Conservation (phyloP, 1,140 invertebrate genomes). For the Scaptodrosophila lebanonensis region DNA sequence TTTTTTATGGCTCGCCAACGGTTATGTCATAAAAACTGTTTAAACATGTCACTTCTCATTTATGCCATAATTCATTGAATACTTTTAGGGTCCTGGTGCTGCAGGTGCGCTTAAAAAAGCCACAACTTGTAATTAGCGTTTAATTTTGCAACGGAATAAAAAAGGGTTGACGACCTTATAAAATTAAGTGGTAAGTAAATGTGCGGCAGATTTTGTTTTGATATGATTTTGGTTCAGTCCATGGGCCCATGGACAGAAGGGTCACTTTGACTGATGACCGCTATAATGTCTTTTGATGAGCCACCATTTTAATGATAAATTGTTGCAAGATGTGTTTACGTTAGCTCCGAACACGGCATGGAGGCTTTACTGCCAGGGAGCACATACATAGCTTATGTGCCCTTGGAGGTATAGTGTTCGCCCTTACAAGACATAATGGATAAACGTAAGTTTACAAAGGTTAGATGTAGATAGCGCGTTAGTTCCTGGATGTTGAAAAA, state of each 20-base stretch:
- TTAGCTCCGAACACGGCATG: too few species aligned
- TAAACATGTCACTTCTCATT: slow-evolving; percentile 36
- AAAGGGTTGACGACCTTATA: slow-evolving; percentile 49
- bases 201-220: slow-evolving; percentile 34
- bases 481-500: too few species aligned
- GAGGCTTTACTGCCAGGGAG: too few species aligned
- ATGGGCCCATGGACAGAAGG: slow-evolving; percentile 11
- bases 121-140: slow-evolving; percentile 55
- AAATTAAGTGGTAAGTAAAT: slow-evolving; percentile 64
- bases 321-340: slow-evolving; percentile 8
- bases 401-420: too few species aligned
- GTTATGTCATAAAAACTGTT: slow-evolving; percentile 53
- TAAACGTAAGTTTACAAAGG: too few species aligned
- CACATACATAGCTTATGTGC: too few species aligned
- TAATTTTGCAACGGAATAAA: slow-evolving; percentile 40
- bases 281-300: slow-evolving; percentile 27
- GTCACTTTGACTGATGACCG: too few species aligned
- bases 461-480: too few species aligned
- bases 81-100: slow-evolving; percentile 49
- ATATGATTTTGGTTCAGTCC: slow-evolving; percentile 2
- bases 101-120: slow-evolving; percentile 16
- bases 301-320: slow-evolving; percentile 45
- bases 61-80: slow-evolving; percentile 52
- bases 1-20: slow-evolving; percentile 38
- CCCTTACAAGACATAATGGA: too few species aligned